These are phyloP conservation scores for Zele albiditarsus DNA, from an alignment of 2,888 invertebrate genomes.

Conservation along the genomic window DNA sequence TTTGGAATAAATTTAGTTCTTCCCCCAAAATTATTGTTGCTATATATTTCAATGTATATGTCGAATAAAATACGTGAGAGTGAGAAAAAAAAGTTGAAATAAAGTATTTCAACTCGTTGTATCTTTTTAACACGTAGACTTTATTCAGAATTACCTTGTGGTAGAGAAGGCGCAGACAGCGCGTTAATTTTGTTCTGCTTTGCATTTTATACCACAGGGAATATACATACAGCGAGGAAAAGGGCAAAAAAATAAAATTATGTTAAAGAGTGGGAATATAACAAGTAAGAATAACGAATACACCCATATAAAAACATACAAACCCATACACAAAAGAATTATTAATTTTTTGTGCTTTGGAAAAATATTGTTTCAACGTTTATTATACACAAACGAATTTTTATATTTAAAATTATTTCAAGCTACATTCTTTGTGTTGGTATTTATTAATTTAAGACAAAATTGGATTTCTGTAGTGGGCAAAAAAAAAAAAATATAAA, in stretches of 20 bases:
- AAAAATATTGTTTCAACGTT: not conserved
- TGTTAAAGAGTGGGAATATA: not conserved
- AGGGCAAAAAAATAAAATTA: not conserved
- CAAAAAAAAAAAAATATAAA: not conserved
- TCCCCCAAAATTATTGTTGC: too few species aligned
- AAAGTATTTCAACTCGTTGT: conserved; percentile 5
- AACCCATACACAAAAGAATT: not conserved
- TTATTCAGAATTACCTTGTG: not conserved
- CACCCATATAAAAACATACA: not conserved
- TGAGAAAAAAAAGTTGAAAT: conserved; percentile 23
- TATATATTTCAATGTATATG: not conserved
- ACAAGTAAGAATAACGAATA: not conserved
- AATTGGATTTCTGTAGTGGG: not conserved
- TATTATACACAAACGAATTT: not conserved
- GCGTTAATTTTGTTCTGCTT: conserved; percentile 9
- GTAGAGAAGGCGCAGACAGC: not conserved
- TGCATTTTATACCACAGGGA: not conserved
- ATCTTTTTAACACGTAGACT: not conserved
- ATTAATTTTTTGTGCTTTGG: not conserved
- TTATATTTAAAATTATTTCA: not conserved
- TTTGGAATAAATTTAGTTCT: not conserved
- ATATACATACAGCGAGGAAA: not conserved
- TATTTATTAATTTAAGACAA: not conserved
- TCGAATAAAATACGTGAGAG: not conserved
- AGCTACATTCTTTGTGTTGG: not conserved